Base-by-base conservation (phyloP, 2,113 vertebrate genomes). In the Eretmochelys imbricata region DNA sequence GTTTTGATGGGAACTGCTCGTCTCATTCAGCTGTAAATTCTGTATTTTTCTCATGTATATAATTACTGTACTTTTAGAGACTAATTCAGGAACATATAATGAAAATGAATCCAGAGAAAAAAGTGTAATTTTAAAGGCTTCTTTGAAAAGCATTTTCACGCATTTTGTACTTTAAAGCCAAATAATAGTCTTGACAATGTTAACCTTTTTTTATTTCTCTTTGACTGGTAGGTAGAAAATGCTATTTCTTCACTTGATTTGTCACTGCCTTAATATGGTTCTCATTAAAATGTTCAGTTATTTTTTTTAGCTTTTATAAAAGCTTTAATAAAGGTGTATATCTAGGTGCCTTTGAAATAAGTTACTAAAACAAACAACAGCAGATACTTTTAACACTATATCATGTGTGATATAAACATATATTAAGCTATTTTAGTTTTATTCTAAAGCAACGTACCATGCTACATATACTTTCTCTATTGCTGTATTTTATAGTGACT, bases 401-500 rank as follows among this genome's bases (percentile, higher is more conserved):
- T 46, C 72, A 50, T 85, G 25, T n/a, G 88, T 42, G 25, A 31
- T 55, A 2, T 88, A 50, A 94, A 89, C 78, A 55, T n/a, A 38
- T 82, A 59, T 48, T 27, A 6, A 48, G 1, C 0, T 53, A 16
- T 84, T 19, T 38, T 76, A 5, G 53, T 1, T 90, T 8, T 35
- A 16, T 53, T 89, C 78, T 2, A 90, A 27, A 51, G 62, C 79
- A 55, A 89, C 84, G 76, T 50, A 3, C 42, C 0, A 10, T 84
- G 89, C 83, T 91, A 42, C 65, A 94, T 6, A 80, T 82, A 65
- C 91, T 69, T 82, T 87, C 35, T 88, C 49, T 95, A 14, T 80
- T 94, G 93, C 55, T 94, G 57, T 88, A 86, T 83, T 93, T 89
- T 93, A 95, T 95, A 84, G 35, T 79, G 65, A 76, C 92, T 85